Evolutionary conservation across 2,888 invertebrate species (phyloP).

Genomic region (Luffia ferchaultella): DNA sequence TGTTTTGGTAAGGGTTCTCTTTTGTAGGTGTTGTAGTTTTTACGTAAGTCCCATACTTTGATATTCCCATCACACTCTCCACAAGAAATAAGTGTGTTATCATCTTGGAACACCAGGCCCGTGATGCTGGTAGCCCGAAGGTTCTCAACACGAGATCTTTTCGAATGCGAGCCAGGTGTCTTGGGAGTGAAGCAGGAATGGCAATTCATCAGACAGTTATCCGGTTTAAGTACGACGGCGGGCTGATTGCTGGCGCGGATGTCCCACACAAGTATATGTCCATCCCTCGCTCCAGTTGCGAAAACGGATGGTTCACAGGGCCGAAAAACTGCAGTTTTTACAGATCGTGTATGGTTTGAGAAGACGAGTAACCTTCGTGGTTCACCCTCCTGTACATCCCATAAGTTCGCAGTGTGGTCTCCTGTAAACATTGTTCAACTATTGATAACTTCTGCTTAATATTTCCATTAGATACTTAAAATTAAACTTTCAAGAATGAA

Average conservation of each 20-base stretch:
- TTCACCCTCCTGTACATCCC: constrained; percentile 71
- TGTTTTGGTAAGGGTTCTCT: constrained; percentile 76
- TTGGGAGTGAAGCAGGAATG: constrained; percentile 59
- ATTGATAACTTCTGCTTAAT: too few relatives aligned
- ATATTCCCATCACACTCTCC: constrained; percentile 88
- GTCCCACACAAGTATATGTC: constrained; percentile 89
- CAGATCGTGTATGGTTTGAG: constrained; percentile 79
- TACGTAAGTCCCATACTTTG: constrained; percentile 88
- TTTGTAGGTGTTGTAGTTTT: constrained; percentile 76
- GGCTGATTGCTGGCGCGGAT: constrained; percentile 53
- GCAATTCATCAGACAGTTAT: constrained; percentile 75
- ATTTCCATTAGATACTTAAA: too few relatives aligned
- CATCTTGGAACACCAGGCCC: constrained; percentile 83
- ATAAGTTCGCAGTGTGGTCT: constrained; percentile 83
- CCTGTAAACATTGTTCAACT: constrained; percentile 58
- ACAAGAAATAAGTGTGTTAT: constrained; percentile 80
- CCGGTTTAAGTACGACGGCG: constrained; percentile 64
- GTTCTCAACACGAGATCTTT: constrained; percentile 43
- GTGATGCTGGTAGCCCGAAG: constrained; percentile 79
- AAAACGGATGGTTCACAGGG: constrained; percentile 77
- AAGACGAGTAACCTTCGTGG: constrained; percentile 66
- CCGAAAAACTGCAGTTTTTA: constrained; percentile 82
- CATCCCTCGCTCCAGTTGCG: constrained; percentile 86
- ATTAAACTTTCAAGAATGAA: too few relatives aligned
- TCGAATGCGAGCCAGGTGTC: constrained; percentile 2